Evolutionary conservation across 2,797 vertebrate genomes (phyloP), one percentile per base, ranked within the genome.

Genomic region (Coccyzus lansbergi): DNA sequence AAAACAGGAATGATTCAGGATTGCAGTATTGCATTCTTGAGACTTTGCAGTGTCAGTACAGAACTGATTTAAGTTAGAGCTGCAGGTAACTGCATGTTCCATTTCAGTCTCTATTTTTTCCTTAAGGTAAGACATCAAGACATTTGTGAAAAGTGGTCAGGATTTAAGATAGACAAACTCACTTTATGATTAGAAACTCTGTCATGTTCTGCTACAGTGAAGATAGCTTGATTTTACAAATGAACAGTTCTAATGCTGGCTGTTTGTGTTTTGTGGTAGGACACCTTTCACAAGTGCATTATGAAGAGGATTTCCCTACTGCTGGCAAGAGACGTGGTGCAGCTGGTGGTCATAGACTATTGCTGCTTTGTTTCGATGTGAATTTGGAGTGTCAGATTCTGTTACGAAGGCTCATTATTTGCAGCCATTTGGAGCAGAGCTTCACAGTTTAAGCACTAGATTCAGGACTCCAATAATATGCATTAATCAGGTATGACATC

Each of bases 361-460:
- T 10, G 99, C 99, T 0, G 99, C 99, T 65, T 96, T 99, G 12
- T 99, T 99, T 94, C 98, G 99, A 71, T 97, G 97, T 0, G 98
- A 99, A 74, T 99, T 99, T 44, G 98, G 98, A 28, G 76, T 90
- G 3, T 94, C 96, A 5, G 97, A 98, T 75, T 97, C 98, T 0
- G 87, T 97, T 2, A 75, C 72, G 38, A 98, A 98, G 93, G 99
- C 98, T 46, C 98, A 86, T 36, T 97, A 96, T 42, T 96, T 99
- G 91, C 98, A 98, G 88, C 92, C 83, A 0, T 97, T 99, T 20
- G 98, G 99, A 31, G 97, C 97, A 4, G 76, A 92, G 4, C 98
- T 99, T 8, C 98, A 98, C 42, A 92, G 93, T 48, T 95, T 99
- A 56, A 99, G 99, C 95, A 96, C 94, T 2, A 88, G 96, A 76